Evolutionary conservation across 64 coral and sea anemone genomes (phyloP).

Genomic region (Stylophora pistillata): DNA sequence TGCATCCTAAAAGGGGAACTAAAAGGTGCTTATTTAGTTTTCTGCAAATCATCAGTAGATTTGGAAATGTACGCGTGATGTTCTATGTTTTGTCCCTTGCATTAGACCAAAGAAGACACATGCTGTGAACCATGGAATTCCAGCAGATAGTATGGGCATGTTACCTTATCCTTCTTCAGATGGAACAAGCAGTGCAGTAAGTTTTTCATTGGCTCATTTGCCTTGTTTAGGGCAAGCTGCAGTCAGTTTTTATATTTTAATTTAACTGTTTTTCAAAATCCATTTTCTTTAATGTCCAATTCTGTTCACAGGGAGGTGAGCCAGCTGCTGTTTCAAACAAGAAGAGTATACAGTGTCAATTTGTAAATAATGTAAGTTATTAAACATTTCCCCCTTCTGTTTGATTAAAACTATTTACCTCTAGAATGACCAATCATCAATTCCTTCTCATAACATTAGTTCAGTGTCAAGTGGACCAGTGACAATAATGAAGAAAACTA

Average conservation of each 20-base stretch:
- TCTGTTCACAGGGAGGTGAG: slow-evolving; percentile 26
- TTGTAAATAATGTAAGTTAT: slow-evolving; percentile 39
- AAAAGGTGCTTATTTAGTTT: too few relatives aligned
- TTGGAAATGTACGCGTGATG: too few relatives aligned
- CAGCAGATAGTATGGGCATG: slow-evolving; percentile 52
- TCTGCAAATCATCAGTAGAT: too few relatives aligned
- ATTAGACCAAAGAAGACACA: slow-evolving; percentile 78
- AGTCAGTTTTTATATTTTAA: too few relatives aligned
- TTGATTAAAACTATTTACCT: background rate
- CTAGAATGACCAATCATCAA: too few relatives aligned
- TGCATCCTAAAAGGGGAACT: too few relatives aligned
- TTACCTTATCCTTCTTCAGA: slow-evolving; percentile 52
- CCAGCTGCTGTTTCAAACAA: background rate
- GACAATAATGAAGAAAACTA: too few relatives aligned
- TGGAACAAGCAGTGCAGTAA: slow-evolving; percentile 66
- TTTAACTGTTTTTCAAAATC: too few relatives aligned
- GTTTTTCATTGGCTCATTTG: background rate
- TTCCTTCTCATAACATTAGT: too few relatives aligned
- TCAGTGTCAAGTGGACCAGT: too few relatives aligned
- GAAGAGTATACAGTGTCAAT: slow-evolving; percentile 51
- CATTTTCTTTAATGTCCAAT: background rate
- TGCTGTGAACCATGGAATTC: slow-evolving; percentile 45
- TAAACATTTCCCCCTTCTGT: background rate
- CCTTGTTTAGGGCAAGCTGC: background rate
- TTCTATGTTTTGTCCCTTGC: slow-evolving; percentile 2